Evolutionary conservation across 2,888 invertebrate species (phyloP), one percentile per base, ranked within the genome.

Genomic region (Ceraclea dissimilis): DNA sequence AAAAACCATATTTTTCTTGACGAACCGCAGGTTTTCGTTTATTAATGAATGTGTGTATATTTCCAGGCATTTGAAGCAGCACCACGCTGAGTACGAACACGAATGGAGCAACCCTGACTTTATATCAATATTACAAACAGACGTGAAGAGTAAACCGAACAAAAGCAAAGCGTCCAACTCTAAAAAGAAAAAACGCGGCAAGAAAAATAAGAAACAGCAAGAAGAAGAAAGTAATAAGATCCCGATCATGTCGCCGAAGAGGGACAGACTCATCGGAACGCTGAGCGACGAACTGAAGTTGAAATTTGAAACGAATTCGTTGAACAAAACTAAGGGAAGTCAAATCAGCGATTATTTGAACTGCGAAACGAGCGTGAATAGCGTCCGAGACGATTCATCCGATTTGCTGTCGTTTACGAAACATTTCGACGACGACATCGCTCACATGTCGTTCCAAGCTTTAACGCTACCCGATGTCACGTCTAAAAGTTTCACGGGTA

Each of bases 11-110:
- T n/a, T n/a, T n/a, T n/a, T n/a, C n/a, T n/a, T n/a, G n/a, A n/a
- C n/a, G n/a, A n/a, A n/a, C n/a, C n/a, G n/a, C n/a, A n/a, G n/a
- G n/a, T n/a, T n/a, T n/a, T n/a, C n/a, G n/a, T n/a, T n/a, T n/a
- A n/a, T n/a, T n/a, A n/a, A n/a, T n/a, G n/a, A n/a, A n/a, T n/a
- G n/a, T n/a, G n/a, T n/a, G n/a, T n/a, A n/a, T 26, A 13, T 58
- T 52, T 55, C 11, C 49, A 64, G 70, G 19, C 73, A 73, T 63
- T 62, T 72, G 17, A 65, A 64, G 47, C 64, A 60, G 34, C 63
- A 62, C 17, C 73, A 73, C 63, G 63, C 67, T 2, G 64, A 65
- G 33, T 52, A 56, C 11, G 58, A 59, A 39, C 47, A 60, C 8
- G 57, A 62, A 52, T 64, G 64, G 64, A 56, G 61, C 34, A 59